A percentile compares a stretch with the other conserved stretches of the same genome.
phyloP scores from a whole-genome alignment of 1,140 invertebrate genomes.

The Latrodectus geometricus region DNA sequence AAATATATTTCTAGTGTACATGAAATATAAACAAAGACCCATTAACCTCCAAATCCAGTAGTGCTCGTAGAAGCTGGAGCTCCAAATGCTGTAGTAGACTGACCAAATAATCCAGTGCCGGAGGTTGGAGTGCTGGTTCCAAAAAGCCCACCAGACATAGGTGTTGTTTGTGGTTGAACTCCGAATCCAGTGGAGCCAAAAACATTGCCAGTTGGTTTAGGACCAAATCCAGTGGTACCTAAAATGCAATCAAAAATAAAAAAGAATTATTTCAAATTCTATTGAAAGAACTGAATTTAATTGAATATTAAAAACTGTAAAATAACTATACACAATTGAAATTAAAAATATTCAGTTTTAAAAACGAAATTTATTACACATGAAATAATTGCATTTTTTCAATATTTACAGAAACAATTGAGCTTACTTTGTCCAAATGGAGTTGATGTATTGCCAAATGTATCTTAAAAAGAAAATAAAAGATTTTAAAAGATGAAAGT shows the following conservation, averaged over 20 bases:
- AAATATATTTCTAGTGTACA: no score
- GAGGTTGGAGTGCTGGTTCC: conserved; percentile 73
- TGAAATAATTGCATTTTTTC: no score
- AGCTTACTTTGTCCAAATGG: conserved; percentile 57
- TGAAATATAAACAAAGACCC: background rate
- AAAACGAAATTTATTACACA: no score
- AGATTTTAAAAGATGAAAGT: background rate
- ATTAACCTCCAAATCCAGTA: conserved; percentile 48
- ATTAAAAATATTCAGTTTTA: background rate
- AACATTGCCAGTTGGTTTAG: conserved; percentile 56
- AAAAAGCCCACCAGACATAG: conserved; percentile 71
- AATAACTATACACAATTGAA: background rate
- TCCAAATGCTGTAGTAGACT: conserved; percentile 64
- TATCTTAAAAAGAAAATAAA: conserved; percentile 11
- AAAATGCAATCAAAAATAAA: no score
- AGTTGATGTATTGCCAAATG: conserved; percentile 42
- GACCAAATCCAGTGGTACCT: conserved; percentile 54
- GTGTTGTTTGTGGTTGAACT: conserved; percentile 48
- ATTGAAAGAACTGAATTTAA: background rate
- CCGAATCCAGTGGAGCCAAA: conserved; percentile 60
- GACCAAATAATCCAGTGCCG: conserved; percentile 73
- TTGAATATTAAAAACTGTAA: background rate
- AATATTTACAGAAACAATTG: background rate
- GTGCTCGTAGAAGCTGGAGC: conserved; percentile 56
- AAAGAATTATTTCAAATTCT: no score